These are phyloP conservation scores for Limosa lapponica DNA, from an alignment of 2,797 vertebrate species.

Conservation along the genomic window DNA sequence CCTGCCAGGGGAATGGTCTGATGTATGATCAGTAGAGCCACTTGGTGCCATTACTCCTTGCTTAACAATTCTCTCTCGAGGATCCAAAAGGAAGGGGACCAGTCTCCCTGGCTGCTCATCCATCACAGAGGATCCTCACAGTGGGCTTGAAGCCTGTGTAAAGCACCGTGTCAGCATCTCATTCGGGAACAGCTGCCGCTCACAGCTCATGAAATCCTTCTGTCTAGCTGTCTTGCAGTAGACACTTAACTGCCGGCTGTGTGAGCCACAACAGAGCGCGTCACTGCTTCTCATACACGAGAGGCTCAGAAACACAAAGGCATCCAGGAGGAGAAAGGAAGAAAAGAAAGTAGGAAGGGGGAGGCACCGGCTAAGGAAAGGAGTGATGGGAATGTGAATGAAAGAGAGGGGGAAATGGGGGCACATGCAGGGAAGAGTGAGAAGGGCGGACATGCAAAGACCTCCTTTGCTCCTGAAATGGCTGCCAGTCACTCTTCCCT, in stretches of 20 bases:
- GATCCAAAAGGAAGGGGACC: background rate
- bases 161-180: conserved; percentile 42
- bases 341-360: background rate
- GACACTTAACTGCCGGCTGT: conserved; percentile 48
- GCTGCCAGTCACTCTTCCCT: background rate
- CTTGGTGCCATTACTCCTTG: conserved; percentile 2
- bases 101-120: conserved; percentile 25
- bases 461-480: conserved; percentile 2
- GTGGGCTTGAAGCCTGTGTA: conserved; percentile 21
- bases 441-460: background rate
- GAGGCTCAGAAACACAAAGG: conserved; percentile 13
- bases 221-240: conserved; percentile 55
- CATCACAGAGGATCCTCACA: conserved; percentile 1
- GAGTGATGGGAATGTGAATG: rapidly evolving
- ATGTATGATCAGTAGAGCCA: conserved; percentile 8
- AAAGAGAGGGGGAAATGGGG: background rate
- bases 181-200: conserved; percentile 54
- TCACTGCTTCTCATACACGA: conserved; percentile 15
- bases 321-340: background rate
- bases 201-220: conserved; percentile 65
- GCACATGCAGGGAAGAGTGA: background rate
- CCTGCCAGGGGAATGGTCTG: conserved; percentile 5
- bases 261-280: conserved; percentile 45
- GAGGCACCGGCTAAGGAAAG: background rate
- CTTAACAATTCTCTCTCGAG: conserved; percentile 15